phyloP scores from a whole-genome alignment of 2,888 invertebrate genomes.

The Syritta pipiens region DNA sequence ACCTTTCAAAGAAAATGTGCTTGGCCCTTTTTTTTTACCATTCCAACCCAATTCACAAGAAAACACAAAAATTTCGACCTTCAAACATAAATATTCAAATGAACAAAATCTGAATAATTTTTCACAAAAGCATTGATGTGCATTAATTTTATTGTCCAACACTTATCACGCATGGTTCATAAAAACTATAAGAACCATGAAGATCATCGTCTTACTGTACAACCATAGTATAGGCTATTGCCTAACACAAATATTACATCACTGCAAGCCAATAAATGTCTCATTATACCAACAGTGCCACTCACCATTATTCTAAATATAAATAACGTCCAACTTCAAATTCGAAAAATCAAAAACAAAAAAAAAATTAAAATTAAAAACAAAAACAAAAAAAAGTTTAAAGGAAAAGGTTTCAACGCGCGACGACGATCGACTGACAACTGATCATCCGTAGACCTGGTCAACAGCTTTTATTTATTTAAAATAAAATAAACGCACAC shows the following conservation, averaged over 20 bases:
- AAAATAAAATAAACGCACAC: background rate
- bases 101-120: no score
- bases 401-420: constrained; percentile 31
- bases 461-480: constrained; percentile 45
- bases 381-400: constrained; percentile 6
- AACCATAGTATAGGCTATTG: background rate
- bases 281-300: constrained; percentile 1
- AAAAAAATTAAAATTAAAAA: constrained; percentile 1
- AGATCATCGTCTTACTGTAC: background rate
- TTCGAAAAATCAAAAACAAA: background rate
- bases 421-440: constrained; percentile 23
- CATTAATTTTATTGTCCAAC: no score
- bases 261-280: constrained; percentile 17
- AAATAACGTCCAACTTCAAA: constrained; percentile 15
- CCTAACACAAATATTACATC: constrained; percentile 45
- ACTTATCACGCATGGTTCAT: no score
- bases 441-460: constrained; percentile 42
- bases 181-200: background rate
- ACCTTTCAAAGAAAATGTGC: no score
- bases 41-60: no score
- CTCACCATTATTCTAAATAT: constrained; percentile 40
- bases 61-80: no score
- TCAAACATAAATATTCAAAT: no score
- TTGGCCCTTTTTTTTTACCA: no score
- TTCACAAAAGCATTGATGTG: no score